Base-by-base conservation (phyloP, 2,888 invertebrate genomes). In the Pilophorus perplexus region DNA sequence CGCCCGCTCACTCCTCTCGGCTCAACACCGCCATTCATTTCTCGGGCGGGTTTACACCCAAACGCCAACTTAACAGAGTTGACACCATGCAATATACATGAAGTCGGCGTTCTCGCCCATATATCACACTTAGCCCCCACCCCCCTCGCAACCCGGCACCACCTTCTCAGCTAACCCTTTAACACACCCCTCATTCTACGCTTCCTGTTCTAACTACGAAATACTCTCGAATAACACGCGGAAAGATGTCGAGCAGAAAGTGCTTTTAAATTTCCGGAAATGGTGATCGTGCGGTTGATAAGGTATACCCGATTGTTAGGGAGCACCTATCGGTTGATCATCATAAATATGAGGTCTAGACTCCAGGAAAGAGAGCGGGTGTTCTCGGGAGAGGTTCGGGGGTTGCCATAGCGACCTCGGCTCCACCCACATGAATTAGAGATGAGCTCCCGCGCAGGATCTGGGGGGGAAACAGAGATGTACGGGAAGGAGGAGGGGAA, bases 391-490 rank as follows among this genome's bases (percentile, higher is more conserved):
- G 16, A 16, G 28, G 38, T 38, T 28, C 4, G 14, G 22, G 28
- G 52, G 52, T 52, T 52, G 52, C 52, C 52, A 52, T 52, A 18
- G 52, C 52, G 52, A 52, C 52, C 52, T 25, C 37, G 55, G 55
- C 55, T 55, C 55, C 55, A 55, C 55, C 55, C 55, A 37, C 55
- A 55, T 55, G 55, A 55, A 55, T 55, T 33, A 55, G 55, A 55
- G 37, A 55, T 55, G 55, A 55, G 16, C 8, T 16, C n/a, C 33
- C 5, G 52, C 16, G 52, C 2, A 4, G 33, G 8, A 28, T 10
- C 27, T 14, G 25, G 14, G 27, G 46, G 14, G 46, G 3, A 20
- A 20, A 16, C 2, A 12, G 25, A 12, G 22, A 23, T 8, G 5
- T 20, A 22, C 10, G 22, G 37, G 12, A 22, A 16, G 37, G 20